Evolutionary conservation across 2,888 invertebrate species (phyloP), one percentile per base, ranked within the genome.

Genomic region (Dolichopus griseipennis): DNA sequence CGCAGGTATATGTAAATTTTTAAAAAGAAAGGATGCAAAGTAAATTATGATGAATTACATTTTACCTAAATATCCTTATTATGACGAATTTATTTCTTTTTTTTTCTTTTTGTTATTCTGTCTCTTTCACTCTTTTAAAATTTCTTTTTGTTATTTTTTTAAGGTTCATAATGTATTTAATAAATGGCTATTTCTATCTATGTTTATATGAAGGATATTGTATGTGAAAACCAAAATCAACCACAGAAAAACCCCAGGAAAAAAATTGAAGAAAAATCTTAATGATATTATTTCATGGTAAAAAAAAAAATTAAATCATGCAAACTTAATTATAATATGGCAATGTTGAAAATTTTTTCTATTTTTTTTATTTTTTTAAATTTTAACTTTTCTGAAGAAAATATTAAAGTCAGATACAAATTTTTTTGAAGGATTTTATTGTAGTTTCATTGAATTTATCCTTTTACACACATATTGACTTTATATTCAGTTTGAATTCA

Each of bases 1-100:
- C 18, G 52, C 1, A 10, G 5, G 27, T 27, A 27, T 27, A 12
- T 4, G 8, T 2, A 12, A n/a, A n/a, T n/a, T n/a, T n/a, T n/a
- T 37, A 37, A 37, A 52, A n/a, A 18, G 18, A 52, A 52, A 52
- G 52, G 52, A 52, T 52, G 52, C 52, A 15, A 52, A 52, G 52
- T 52, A 52, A 52, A 52, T 52, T 52, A 52, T 52, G 52, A 52
- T 52, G 52, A 52, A 52, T 52, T 52, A 52, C 18, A 12, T 52
- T 52, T 52, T 52, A 18, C 27, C 5, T 52, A 52, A 52, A 52
- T 52, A 52, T 18, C 1, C 52, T 18, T 52, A 27, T 52, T 52
- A 52, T 52, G 52, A 18, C 15, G 52, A 52, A 37, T 37, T 12
- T 12, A 2, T 52, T 52, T 52, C 15, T 18, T 6, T 52, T 52